A percentile compares a stretch with the other conserved stretches of the same genome.
These are phyloP conservation scores for Anolis apletophallus DNA, from an alignment of 2,797 vertebrate genomes.

Conservation along the genomic window DNA sequence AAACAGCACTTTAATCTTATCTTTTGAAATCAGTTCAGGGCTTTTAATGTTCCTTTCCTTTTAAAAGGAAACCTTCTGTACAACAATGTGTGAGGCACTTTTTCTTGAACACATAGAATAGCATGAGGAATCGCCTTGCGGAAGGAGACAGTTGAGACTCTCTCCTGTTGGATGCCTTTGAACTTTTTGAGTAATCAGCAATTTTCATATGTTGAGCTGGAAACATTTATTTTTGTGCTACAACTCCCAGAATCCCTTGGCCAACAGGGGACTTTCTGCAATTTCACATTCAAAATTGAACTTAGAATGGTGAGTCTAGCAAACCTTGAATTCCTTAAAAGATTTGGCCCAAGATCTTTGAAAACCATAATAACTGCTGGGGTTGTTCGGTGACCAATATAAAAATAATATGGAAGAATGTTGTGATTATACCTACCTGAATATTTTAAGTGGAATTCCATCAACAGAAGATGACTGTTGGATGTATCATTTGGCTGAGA, in stretches of 20 bases:
- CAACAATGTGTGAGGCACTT: conserved; percentile 10
- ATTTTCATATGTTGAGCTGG: neutral
- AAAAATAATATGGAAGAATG: too few species aligned
- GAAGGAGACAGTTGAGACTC: neutral
- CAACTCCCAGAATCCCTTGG: neutral
- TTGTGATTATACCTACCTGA: too few species aligned
- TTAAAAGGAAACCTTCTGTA: conserved; percentile 50
- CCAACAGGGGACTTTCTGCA: neutral
- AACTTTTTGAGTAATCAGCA: neutral
- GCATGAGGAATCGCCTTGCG: neutral
- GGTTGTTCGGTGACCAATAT: too few species aligned
- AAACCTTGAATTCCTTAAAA: neutral
- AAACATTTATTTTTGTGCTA: neutral
- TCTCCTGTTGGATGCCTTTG: neutral
- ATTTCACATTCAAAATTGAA: neutral
- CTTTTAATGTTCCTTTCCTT: conserved; percentile 50
- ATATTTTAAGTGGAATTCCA: too few species aligned
- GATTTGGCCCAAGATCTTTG: neutral
- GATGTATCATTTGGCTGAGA: too few species aligned
- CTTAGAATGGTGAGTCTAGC: neutral
- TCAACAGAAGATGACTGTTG: too few species aligned
- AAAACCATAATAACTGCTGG: too few species aligned
- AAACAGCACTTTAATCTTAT: conserved; percentile 58
- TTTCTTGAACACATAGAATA: neutral
- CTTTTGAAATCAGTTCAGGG: conserved; percentile 59